Evolutionary conservation across 2,113 vertebrate species (phyloP).

Genomic region (Hypomesus transpacificus): DNA sequence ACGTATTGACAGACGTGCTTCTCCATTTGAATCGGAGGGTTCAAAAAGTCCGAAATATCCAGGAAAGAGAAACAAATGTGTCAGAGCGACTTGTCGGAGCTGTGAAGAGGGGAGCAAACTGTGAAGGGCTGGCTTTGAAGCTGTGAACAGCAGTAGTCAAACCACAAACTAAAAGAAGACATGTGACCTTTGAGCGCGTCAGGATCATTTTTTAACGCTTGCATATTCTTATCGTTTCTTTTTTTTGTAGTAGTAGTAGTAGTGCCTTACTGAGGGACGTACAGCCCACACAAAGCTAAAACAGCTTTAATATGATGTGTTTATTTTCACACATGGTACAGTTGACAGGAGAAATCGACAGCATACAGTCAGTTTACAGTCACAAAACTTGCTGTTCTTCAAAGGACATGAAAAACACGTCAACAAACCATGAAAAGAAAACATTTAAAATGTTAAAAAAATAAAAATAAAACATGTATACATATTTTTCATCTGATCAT

Average conservation of each 20-base stretch:
- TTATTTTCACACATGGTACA: slow-evolving; percentile 42
- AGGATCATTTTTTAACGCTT: slow-evolving; percentile 19
- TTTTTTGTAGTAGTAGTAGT: slow-evolving; percentile 7
- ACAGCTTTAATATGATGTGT: slow-evolving; percentile 5
- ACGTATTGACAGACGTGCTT: too few relatives aligned
- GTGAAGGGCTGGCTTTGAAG: slow-evolving; percentile 49
- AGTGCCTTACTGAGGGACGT: slow-evolving; percentile 9
- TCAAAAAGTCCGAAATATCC: slow-evolving; percentile 17
- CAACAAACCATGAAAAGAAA: slow-evolving; percentile 14
- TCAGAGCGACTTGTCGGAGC: background rate
- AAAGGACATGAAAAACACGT: background rate
- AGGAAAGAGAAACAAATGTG: slow-evolving; percentile 49
- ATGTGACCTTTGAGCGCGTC: slow-evolving; percentile 60
- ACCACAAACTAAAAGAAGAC: slow-evolving; percentile 58
- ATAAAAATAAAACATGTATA: background rate
- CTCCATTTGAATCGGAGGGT: too few relatives aligned
- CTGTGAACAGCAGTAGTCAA: slow-evolving; percentile 47
- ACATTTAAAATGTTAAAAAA: background rate
- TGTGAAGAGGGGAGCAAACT: slow-evolving; percentile 31
- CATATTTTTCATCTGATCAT: background rate
- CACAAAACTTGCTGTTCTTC: background rate
- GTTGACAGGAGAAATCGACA: background rate
- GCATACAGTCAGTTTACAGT: background rate
- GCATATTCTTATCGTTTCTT: slow-evolving; percentile 11
- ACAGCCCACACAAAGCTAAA: slow-evolving; percentile 5